phyloP scores from a whole-genome alignment of 2,797 vertebrate genomes.

The Micromesistius poutassou region DNA sequence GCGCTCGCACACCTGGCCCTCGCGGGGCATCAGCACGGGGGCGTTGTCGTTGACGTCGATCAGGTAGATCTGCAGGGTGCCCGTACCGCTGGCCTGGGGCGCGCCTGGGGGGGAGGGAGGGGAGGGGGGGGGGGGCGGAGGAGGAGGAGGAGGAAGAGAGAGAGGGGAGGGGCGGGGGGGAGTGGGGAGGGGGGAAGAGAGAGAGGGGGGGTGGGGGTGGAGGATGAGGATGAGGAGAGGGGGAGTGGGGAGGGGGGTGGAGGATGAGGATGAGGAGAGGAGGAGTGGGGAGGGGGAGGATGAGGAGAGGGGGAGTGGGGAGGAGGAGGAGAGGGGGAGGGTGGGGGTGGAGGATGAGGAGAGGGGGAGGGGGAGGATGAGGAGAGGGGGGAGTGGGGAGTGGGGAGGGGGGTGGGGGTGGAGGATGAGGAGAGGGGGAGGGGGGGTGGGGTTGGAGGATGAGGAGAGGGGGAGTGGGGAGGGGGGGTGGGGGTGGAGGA shows the following conservation, averaged over 20 bases:
- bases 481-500: too few relatives aligned
- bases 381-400: background rate
- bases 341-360: background rate
- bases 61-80: constrained; percentile 93
- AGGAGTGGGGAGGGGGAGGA: too few relatives aligned
- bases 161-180: background rate
- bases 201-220: too few relatives aligned
- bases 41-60: constrained; percentile 97
- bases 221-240: too few relatives aligned
- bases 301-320: too few relatives aligned
- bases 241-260: too few relatives aligned
- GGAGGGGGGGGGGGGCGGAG: constrained; percentile 2
- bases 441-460: background rate
- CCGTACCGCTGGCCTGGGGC: constrained; percentile 91
- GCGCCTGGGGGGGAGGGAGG: constrained; percentile 72
- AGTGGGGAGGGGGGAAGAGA: too few relatives aligned
- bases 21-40: constrained; percentile 86
- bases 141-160: background rate
- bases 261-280: too few relatives aligned
- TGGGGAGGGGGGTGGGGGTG: background rate
- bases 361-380: background rate
- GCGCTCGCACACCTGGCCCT: constrained; percentile 91
- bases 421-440: background rate
- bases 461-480: too few relatives aligned
- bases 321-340: constrained; percentile 15